These are phyloP conservation scores for Anthoptus insignis DNA, from an alignment of 2,888 invertebrate genomes.

Conservation along the genomic window DNA sequence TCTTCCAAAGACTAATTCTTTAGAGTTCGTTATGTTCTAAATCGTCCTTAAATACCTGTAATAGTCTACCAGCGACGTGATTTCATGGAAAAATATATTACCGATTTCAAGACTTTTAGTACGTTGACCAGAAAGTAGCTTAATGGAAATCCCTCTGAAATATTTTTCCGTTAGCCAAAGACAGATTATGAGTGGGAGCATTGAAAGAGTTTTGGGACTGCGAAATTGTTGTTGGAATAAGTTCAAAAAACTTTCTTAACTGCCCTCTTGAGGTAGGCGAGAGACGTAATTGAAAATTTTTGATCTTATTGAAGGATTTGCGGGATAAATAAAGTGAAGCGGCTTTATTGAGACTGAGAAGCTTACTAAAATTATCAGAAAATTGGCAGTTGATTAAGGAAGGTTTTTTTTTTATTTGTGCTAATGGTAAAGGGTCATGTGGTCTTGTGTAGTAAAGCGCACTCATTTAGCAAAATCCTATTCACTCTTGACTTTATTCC, in stretches of 20 bases:
- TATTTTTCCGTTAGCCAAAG: neutral
- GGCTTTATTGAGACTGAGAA: neutral
- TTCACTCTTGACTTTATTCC: no score
- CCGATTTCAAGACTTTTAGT: no score
- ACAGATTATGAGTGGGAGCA: neutral
- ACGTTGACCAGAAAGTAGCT: neutral
- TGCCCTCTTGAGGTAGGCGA: neutral
- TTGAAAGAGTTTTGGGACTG: neutral
- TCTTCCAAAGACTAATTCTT: no score
- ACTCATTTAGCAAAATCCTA: no score
- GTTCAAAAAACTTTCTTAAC: slow-evolving; percentile 1
- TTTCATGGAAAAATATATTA: no score
- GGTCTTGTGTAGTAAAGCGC: no score
- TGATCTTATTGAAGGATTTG: neutral
- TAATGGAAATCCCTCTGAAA: neutral
- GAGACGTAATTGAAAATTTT: neutral
- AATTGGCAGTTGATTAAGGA: neutral
- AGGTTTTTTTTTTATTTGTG: no score
- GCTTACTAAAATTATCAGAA: no score
- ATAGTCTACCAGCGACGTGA: no score
- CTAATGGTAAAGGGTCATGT: no score
- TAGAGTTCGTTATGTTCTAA: no score
- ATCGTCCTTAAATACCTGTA: no score
- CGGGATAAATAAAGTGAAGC: neutral
- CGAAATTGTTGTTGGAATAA: neutral